Evolutionary conservation across 1,140 invertebrate genomes (phyloP), one percentile per base, ranked within the genome.

Genomic region (Triops longicaudatus): DNA sequence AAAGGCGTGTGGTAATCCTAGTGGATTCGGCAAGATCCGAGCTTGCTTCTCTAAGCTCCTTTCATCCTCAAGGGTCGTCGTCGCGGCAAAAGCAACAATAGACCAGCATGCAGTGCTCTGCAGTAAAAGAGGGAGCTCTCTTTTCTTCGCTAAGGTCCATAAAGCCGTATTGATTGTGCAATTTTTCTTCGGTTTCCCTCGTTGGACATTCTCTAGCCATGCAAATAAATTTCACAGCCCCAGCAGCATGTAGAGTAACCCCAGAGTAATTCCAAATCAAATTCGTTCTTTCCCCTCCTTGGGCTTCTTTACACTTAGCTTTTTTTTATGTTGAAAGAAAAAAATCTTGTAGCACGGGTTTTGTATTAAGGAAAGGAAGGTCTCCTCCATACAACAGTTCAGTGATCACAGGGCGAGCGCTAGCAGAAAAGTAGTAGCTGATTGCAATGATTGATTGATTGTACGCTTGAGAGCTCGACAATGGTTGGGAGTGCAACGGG

Each of bases 31-130:
- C 50, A 63, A 22, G 50, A 63, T 63, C 50, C 14, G 50, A 63
- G 50, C 50, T 63, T 63, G 50, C 50, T 63, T 22, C 50, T 17
- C 50, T 63, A 63, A 63, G 50, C 50, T 63, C 50, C 50, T 63
- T 63, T 63, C 50, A 63, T 63, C 50, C 50, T 63, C 50, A 63
- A 63, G 50, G 50, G 50, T 63, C 50, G 50, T 63, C 50, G 50
- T 22, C 17, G 31, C 31, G 50, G 50, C 50, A 63, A 63, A 63
- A 63, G 50, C 50, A 63, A 63, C 50, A 63, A 63, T 63, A 63
- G 50, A 63, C 50, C 50, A 63, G 50, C 50, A 63, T 63, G 50
- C 50, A 63, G 50, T 63, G 50, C 50, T 63, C 22, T 63, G 50
- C 50, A 63, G 17, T 63, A 63, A 63, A 63, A 22, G 50, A 22